Evolutionary conservation across 2,888 invertebrate species (phyloP), one percentile per base, ranked within the genome.

Genomic region (Plagodis dolabraria): DNA sequence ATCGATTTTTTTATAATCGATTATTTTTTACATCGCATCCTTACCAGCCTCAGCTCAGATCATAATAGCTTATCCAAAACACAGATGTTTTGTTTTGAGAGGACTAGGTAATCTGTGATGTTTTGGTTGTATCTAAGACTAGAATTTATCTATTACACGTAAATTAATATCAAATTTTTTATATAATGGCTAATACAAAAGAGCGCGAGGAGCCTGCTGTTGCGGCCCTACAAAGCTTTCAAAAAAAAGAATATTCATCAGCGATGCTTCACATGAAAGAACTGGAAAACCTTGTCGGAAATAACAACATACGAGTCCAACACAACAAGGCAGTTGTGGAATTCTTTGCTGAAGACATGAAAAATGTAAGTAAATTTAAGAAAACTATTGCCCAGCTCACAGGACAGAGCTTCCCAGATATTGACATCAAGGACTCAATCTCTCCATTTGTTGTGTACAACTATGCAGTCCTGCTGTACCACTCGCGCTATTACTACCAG

Each of bases 261-360:
- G 95, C 96, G 54, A 80, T 95, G 9, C 93, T 93, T 68, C 87
- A 94, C 68, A 89, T 97, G 68, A 94, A 92, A 63, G 95, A 96
- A 79, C 82, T 97, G 63, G 95, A 96, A 77, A 83, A 82, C 34
- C 75, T 94, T 5, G 79, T 84, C 58, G 91, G 95, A 40, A 40
- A 40, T 51, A 93, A 94, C 61, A 96, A 96, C 84, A 94, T 95
- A 63, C 95, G 97, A 79, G 94, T 97, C 2, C 93, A 94, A 47
- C 97, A 97, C 76, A 98, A 99, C 80, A 96, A 96, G 86, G 95
- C 96, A 34, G 95, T 98, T 0, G 95, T 95, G 0, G 97, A 97
- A 77, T 98, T 96, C 84, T 97, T 96, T 82, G 94, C 94, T 64
- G 94, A 94, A 57, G 96, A 95, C 49, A 94, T 96, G 75, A 96